Conservation (phyloP, 2,888 invertebrate species). For the Pristionchus fissidentatus region DNA sequence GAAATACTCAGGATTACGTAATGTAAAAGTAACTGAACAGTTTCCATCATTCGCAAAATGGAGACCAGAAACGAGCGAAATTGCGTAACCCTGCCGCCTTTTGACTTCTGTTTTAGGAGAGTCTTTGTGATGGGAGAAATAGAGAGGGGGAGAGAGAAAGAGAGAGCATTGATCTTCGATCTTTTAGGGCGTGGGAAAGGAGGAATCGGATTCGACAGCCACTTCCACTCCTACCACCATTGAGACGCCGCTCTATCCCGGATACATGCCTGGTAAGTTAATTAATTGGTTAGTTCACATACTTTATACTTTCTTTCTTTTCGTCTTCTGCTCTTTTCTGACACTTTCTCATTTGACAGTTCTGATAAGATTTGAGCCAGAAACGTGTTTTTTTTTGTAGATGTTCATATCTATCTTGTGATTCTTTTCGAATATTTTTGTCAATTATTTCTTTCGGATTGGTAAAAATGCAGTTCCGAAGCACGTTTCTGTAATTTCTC, state of each 20-base stretch:
- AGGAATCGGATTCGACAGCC: constrained; percentile 43
- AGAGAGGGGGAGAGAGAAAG: no score
- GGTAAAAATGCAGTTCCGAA: not conserved
- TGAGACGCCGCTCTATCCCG: constrained; percentile 21
- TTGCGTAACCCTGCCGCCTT: no score
- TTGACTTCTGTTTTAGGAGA: no score
- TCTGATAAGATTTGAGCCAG: not conserved
- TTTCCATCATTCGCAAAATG: no score
- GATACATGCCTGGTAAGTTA: constrained; percentile 28
- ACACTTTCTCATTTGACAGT: no score
- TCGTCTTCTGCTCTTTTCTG: not conserved
- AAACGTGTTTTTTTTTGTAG: not conserved
- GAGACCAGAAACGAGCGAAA: no score
- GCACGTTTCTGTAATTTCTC: no score
- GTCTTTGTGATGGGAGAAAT: no score
- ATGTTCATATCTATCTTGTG: not conserved
- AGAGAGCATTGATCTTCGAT: not conserved
- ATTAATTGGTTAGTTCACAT: not conserved
- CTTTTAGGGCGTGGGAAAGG: constrained; percentile 48
- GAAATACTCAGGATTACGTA: no score
- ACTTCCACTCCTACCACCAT: constrained; percentile 42
- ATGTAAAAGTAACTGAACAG: not conserved
- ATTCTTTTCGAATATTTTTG: not conserved
- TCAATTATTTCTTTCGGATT: not conserved
- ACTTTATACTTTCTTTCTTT: not conserved